Conservation (phyloP, 2,888 invertebrate genomes). For the Acronicta alni region DNA sequence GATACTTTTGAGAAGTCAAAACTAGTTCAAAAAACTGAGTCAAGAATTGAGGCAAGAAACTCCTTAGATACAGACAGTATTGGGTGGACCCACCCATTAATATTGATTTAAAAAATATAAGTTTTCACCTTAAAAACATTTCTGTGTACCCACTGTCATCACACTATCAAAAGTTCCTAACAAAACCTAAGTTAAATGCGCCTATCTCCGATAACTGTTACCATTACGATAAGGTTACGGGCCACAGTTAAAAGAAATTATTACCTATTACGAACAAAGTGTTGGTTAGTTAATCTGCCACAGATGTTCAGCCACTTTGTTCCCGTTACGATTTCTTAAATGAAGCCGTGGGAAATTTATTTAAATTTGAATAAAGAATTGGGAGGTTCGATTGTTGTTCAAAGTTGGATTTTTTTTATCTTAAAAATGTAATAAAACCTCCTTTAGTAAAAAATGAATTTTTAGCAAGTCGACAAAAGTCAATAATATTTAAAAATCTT, state of each 20-base stretch:
- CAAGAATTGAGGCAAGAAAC: no score
- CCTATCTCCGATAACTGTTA: conserved; percentile 42
- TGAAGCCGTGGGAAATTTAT: conserved; percentile 13
- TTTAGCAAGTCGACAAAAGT: no score
- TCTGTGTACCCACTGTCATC: neutral
- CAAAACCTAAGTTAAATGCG: conserved; percentile 22
- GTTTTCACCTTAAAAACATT: neutral
- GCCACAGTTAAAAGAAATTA: conserved; percentile 48
- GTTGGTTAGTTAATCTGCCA: conserved; percentile 40
- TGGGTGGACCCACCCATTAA: neutral
- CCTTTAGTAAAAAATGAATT: neutral
- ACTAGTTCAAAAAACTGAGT: no score
- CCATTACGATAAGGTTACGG: conserved; percentile 47
- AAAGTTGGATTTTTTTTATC: neutral
- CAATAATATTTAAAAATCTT: no score
- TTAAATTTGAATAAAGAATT: conserved; percentile 12
- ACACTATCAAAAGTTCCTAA: conserved; percentile 22
- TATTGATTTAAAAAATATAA: neutral
- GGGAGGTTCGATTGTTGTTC: conserved; percentile 11
- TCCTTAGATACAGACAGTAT: no score
- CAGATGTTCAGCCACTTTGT: conserved; percentile 32
- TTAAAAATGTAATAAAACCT: neutral
- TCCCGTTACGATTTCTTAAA: conserved; percentile 10
- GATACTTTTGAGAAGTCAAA: no score
- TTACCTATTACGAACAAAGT: conserved; percentile 47